Conservation (phyloP, 2,888 invertebrate species). For the Synergus laeviventris region DNA sequence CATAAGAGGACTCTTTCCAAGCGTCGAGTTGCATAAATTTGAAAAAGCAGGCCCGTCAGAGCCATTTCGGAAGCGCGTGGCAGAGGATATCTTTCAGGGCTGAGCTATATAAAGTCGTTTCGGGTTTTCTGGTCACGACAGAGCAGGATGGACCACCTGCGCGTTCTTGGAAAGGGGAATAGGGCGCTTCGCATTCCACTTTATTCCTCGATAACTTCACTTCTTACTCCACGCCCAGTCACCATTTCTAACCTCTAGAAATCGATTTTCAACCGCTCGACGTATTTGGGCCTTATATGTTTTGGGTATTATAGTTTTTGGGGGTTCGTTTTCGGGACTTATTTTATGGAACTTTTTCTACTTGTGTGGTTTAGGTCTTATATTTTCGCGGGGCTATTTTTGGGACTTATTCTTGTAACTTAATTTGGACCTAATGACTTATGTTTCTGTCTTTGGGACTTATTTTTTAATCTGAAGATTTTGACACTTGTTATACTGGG, state of each 20-base stretch:
- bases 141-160: constrained; percentile 57
- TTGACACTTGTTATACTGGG: no score
- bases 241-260: constrained; percentile 45
- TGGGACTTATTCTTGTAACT: no score
- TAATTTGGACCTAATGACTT: no score
- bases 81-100: constrained; percentile 33
- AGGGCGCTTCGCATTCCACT: constrained; percentile 56
- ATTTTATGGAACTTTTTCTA: no score
- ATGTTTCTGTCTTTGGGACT: no score
- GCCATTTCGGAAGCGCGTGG: constrained; percentile 43
- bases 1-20: constrained; percentile 37
- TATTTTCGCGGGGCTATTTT: no score
- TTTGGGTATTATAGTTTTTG: background rate
- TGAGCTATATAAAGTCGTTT: constrained; percentile 55
- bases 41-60: constrained; percentile 37
- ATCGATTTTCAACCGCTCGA: background rate
- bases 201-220: constrained; percentile 54
- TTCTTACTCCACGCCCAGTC: constrained; percentile 54
- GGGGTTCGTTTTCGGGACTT: background rate
- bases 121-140: constrained; percentile 57
- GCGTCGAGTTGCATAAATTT: constrained; percentile 34
- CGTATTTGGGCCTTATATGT: background rate
- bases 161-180: constrained; percentile 63
- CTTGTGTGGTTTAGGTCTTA: no score
- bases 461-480: no score